These are phyloP conservation scores for Zootermopsis nevadensis DNA, from an alignment of 2,888 invertebrate species.

Conservation along the genomic window DNA sequence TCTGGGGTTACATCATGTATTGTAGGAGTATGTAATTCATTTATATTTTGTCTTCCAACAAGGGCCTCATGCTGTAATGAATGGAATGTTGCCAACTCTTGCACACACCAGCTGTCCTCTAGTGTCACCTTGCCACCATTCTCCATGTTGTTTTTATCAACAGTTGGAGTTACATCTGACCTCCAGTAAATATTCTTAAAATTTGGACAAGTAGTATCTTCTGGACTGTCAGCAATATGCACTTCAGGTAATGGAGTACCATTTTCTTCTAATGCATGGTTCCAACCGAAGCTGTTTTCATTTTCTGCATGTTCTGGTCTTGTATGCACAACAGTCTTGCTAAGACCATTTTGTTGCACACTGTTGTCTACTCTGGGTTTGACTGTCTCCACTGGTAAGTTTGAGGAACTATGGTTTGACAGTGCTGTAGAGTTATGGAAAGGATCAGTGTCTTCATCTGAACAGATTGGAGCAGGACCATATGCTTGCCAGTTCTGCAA, in stretches of 20 bases:
- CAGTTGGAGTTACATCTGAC: neutral
- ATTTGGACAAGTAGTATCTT: neutral
- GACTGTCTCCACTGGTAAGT: too few relatives aligned
- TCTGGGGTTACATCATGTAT: neutral
- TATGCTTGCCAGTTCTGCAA: conserved; percentile 51
- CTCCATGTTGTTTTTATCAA: neutral
- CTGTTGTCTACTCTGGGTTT: too few relatives aligned
- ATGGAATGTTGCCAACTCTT: neutral
- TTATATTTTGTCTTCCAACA: neutral
- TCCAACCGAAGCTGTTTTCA: neutral
- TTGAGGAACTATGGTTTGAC: neutral
- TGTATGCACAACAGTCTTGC: too few relatives aligned
- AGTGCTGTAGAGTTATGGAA: neutral
- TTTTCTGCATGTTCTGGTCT: neutral
- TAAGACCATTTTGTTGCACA: too few relatives aligned
- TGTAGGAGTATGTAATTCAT: neutral
- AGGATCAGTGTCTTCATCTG: conserved; percentile 51
- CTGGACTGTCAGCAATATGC: neutral
- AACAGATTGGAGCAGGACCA: conserved; percentile 50
- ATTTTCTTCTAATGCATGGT: neutral
- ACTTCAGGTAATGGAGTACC: neutral
- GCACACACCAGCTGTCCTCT: neutral
- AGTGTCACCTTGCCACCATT: neutral
- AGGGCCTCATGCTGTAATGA: too few relatives aligned
- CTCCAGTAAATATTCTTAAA: neutral